A percentile compares a stretch with the other conserved stretches of the same genome.
phyloP scores from a whole-genome alignment of 37 sponge, comb jelly and placozoan species.

The Hexactinellida sp. region DNA sequence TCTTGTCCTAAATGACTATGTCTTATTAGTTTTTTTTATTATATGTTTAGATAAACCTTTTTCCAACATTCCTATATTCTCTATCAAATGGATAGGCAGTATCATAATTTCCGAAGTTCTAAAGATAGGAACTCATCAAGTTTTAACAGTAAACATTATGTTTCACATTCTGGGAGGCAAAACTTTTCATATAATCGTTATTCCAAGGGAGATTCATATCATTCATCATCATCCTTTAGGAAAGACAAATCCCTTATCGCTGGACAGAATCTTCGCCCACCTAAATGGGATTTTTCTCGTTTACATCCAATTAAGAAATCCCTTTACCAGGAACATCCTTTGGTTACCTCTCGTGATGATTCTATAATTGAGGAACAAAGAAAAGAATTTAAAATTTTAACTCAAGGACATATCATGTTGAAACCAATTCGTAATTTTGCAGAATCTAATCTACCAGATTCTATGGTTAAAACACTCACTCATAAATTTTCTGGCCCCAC shows the following conservation, averaged over 20 bases:
- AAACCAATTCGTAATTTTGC: slow-evolving; percentile 60
- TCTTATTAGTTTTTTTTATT: too few relatives aligned
- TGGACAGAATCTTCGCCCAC: background rate
- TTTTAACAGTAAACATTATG: background rate
- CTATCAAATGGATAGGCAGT: too few relatives aligned
- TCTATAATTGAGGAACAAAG: background rate
- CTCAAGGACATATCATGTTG: slow-evolving; percentile 42
- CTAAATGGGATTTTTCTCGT: slow-evolving; percentile 1
- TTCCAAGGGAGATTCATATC: background rate
- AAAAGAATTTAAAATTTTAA: slow-evolving; percentile 30
- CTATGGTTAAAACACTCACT: background rate
- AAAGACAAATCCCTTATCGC: background rate
- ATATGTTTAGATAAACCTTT: too few relatives aligned
- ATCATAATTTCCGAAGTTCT: background rate
- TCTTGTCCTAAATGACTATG: too few relatives aligned
- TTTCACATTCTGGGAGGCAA: background rate
- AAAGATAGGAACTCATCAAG: background rate
- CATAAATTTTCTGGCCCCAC: background rate
- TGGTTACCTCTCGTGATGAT: background rate
- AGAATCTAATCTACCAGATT: slow-evolving; percentile 64
- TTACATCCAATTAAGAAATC: background rate
- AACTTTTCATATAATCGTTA: background rate
- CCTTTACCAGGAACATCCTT: background rate
- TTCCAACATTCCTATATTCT: too few relatives aligned
- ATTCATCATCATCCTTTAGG: background rate